phyloP scores from a whole-genome alignment of 2,888 invertebrate genomes.

The Silvanus unidentatus region DNA sequence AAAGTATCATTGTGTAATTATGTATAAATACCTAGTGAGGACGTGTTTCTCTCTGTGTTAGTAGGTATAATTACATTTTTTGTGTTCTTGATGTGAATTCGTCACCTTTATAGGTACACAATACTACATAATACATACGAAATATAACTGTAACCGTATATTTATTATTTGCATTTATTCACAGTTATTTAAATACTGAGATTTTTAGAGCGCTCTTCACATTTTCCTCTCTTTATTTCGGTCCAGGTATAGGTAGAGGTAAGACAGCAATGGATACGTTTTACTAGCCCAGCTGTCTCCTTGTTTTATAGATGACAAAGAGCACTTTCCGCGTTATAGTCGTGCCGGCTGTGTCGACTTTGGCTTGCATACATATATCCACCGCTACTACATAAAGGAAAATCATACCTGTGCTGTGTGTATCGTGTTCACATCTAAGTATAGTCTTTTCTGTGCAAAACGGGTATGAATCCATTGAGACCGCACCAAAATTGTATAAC shows the following conservation, averaged over 20 bases:
- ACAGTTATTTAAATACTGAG: slow-evolving; percentile 29
- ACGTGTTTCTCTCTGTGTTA: no score
- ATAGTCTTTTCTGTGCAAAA: slow-evolving; percentile 17
- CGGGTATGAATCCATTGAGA: slow-evolving; percentile 18
- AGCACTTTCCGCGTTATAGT: slow-evolving; percentile 39
- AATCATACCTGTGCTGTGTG: slow-evolving; percentile 23
- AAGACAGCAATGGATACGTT: slow-evolving; percentile 20
- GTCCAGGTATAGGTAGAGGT: slow-evolving; percentile 15
- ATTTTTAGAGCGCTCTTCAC: slow-evolving; percentile 17
- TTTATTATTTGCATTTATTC: slow-evolving; percentile 33
- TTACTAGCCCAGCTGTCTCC: slow-evolving; percentile 37
- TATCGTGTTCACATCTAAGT: slow-evolving; percentile 20
- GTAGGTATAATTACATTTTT: slow-evolving; percentile 16
- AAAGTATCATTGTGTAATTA: no score
- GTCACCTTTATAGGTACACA: slow-evolving; percentile 17
- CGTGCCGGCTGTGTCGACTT: slow-evolving; percentile 34
- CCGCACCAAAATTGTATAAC: slow-evolving; percentile 16
- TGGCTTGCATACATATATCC: slow-evolving; percentile 28
- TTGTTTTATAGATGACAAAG: slow-evolving; percentile 43
- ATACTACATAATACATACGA: no score
- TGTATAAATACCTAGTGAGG: no score
- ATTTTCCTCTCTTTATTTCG: slow-evolving; percentile 11
- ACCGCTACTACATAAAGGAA: slow-evolving; percentile 14
- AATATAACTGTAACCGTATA: no score
- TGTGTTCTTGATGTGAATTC: no score